phyloP scores from a whole-genome alignment of 2,113 vertebrate species.

The Scytalopus superciliaris region DNA sequence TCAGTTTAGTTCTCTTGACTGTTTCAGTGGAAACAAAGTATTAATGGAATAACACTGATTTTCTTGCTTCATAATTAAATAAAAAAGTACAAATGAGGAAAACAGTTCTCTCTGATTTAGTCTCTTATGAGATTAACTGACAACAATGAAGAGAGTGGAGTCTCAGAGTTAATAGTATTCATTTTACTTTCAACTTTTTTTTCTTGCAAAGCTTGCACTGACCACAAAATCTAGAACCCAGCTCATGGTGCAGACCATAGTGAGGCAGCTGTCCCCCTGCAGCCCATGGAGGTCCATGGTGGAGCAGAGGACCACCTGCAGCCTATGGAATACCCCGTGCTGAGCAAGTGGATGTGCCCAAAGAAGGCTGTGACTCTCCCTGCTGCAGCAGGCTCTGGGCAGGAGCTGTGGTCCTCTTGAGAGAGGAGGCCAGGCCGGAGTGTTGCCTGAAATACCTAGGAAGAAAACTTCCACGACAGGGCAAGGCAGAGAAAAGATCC shows the following conservation, averaged over 20 bases:
- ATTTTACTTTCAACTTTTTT: not conserved
- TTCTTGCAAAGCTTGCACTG: not conserved
- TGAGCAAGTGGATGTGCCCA: not conserved
- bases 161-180: not conserved
- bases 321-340: not conserved
- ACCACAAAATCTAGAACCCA: not conserved
- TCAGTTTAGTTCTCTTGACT: not conserved
- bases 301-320: not conserved
- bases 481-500: no score
- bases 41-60: not conserved
- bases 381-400: not conserved
- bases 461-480: no score
- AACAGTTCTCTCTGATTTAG: not conserved
- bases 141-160: not conserved
- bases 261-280: not conserved
- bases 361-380: not conserved
- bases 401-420: not conserved
- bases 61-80: not conserved
- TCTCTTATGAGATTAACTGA: not conserved
- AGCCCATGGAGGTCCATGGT: no score
- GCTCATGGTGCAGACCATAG: not conserved
- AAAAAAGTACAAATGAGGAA: not conserved
- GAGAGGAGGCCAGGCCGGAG: not conserved
- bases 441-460: no score
- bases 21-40: not conserved